Conservation (phyloP, 2,113 vertebrate species). For the Glaucomys volans region DNA sequence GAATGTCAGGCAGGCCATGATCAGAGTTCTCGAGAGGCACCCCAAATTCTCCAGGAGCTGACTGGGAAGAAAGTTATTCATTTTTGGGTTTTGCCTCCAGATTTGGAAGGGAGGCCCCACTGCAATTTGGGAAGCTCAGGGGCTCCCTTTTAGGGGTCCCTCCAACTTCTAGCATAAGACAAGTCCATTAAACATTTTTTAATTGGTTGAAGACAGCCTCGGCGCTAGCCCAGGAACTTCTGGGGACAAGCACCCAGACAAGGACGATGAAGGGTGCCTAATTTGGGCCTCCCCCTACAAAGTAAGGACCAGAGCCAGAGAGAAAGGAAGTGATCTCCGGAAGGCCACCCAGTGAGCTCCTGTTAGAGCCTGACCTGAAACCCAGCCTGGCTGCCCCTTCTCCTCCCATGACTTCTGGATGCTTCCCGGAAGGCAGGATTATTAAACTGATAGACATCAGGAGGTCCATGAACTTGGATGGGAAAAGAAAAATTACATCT, state of each 20-base stretch:
- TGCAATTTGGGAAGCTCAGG: not conserved
- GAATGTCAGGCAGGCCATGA: not conserved
- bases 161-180: not conserved
- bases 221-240: not conserved
- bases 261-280: not conserved
- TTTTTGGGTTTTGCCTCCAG: not conserved
- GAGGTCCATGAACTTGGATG: conserved; percentile 61
- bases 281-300: not conserved
- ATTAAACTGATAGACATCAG: conserved; percentile 61
- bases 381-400: conserved; percentile 31
- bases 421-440: conserved; percentile 59
- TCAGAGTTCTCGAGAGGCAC: not conserved
- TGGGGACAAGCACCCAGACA: not conserved
- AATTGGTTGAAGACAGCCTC: conserved; percentile 1
- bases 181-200: not conserved
- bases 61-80: not conserved
- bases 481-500: conserved; percentile 44
- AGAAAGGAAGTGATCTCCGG: conserved; percentile 9
- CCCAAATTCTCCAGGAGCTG: not conserved
- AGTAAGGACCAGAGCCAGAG: conserved; percentile 1
- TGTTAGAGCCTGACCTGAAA: conserved; percentile 23
- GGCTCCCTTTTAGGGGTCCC: not conserved
- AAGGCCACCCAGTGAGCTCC: conserved; percentile 63
- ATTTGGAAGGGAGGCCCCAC: not conserved
- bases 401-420: conserved; percentile 11